Conservation (phyloP, 2,888 invertebrate genomes). For the Thalpophila matura region DNA sequence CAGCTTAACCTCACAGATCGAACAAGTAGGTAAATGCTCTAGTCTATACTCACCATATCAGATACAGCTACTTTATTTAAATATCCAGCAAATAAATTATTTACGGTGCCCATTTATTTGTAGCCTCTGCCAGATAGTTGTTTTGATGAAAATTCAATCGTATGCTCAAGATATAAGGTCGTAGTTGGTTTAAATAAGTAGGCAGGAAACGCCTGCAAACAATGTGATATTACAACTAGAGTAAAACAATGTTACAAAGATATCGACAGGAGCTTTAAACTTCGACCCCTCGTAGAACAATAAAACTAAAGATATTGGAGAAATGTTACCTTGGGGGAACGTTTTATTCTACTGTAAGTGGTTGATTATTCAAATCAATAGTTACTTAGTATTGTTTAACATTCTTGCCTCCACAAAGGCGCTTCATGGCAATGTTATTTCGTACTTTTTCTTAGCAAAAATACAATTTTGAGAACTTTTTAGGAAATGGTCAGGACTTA, state of each 20-base stretch:
- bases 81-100: background rate
- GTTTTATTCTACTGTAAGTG: conserved; percentile 32
- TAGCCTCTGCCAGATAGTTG: background rate
- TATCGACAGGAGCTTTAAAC: conserved; percentile 47
- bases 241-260: conserved; percentile 43
- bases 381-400: conserved; percentile 34
- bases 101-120: background rate
- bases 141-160: background rate
- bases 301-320: conserved; percentile 50
- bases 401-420: conserved; percentile 10
- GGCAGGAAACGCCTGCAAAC: conserved; percentile 28
- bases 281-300: conserved; percentile 27
- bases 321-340: conserved; percentile 18
- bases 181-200: background rate
- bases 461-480: too few species aligned
- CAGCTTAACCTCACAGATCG: too few species aligned
- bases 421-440: background rate
- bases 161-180: background rate
- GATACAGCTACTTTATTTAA: too few species aligned
- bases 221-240: conserved; percentile 34
- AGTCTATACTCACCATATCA: too few species aligned
- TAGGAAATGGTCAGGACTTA: too few species aligned
- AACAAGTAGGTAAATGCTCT: too few species aligned
- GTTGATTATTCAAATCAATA: conserved; percentile 42
- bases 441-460: background rate